phyloP scores from a whole-genome alignment of 2,113 vertebrate species.

The Oryzias melastigma region DNA sequence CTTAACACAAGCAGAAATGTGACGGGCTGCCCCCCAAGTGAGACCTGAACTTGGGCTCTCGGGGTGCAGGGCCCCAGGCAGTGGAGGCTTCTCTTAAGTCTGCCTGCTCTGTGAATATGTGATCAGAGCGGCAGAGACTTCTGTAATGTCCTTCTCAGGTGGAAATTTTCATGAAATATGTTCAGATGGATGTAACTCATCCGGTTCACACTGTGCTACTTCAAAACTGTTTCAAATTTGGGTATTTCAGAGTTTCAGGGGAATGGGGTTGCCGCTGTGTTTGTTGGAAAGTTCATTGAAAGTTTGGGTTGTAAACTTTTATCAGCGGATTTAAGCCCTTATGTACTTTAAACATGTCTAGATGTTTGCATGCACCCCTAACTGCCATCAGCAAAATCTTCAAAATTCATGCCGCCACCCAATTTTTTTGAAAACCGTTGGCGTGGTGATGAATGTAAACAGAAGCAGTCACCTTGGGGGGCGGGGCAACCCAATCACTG shows the following conservation, averaged over 20 bases:
- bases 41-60: conserved; percentile 58
- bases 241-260: not conserved
- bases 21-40: conserved; percentile 64
- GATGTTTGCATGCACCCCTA: too few species aligned
- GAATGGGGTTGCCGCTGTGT: too few species aligned
- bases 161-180: conserved; percentile 17
- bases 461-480: too few species aligned
- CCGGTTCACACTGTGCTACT: not conserved
- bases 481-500: too few species aligned
- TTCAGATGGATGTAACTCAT: conserved; percentile 3
- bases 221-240: not conserved
- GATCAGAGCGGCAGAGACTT: conserved; percentile 35
- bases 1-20: conserved; percentile 51
- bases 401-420: too few species aligned
- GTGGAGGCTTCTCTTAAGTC: conserved; percentile 38
- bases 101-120: conserved; percentile 41
- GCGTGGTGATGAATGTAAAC: too few species aligned
- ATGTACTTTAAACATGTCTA: too few species aligned
- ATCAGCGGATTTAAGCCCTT: too few species aligned
- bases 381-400: too few species aligned
- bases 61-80: conserved; percentile 48
- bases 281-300: too few species aligned
- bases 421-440: too few species aligned
- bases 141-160: conserved; percentile 22
- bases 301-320: too few species aligned